Evolutionary conservation across 2,113 vertebrate species (phyloP).

Genomic region (Hippocampus comes): DNA sequence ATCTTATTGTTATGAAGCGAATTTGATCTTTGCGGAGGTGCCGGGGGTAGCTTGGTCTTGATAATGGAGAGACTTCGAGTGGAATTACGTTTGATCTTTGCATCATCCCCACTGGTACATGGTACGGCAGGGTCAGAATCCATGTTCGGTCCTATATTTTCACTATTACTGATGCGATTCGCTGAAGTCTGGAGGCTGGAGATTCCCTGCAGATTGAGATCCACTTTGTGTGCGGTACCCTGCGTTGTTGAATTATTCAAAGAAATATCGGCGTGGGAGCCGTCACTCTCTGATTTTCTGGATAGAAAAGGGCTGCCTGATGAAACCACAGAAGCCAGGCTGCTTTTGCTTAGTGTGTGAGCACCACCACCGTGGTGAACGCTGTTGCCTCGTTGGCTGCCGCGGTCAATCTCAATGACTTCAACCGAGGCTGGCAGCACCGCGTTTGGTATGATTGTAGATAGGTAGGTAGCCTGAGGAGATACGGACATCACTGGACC

Average conservation of each 20-base stretch:
- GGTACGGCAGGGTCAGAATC: slow-evolving; percentile 25
- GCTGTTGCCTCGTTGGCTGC: slow-evolving; percentile 42
- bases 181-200: slow-evolving; percentile 55
- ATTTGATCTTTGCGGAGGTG: slow-evolving; percentile 83
- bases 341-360: slow-evolving; percentile 83
- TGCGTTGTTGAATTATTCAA: slow-evolving; percentile 51
- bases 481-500: slow-evolving; percentile 94
- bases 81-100: slow-evolving; percentile 71
- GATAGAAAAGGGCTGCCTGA: slow-evolving; percentile 80
- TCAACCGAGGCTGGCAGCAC: slow-evolving; percentile 86
- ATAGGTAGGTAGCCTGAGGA: slow-evolving; percentile 93
- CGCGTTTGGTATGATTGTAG: slow-evolving; percentile 94
- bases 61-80: slow-evolving; percentile 81
- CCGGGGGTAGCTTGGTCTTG: slow-evolving; percentile 84
- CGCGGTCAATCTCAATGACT: slow-evolving; percentile 82
- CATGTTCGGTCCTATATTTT: slow-evolving; percentile 19
- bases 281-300: slow-evolving; percentile 57
- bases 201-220: slow-evolving; percentile 23
- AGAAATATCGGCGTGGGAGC: slow-evolving; percentile 58
- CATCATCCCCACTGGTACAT: slow-evolving; percentile 62
- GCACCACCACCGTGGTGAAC: slow-evolving; percentile 59
- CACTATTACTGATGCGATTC: slow-evolving; percentile 58
- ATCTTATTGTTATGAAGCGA: slow-evolving; percentile 81
- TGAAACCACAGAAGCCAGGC: slow-evolving; percentile 66
- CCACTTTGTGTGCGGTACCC: slow-evolving; percentile 29